These are phyloP conservation scores for Coreoperca whiteheadi DNA, from an alignment of 2,113 vertebrate genomes.

Conservation along the genomic window DNA sequence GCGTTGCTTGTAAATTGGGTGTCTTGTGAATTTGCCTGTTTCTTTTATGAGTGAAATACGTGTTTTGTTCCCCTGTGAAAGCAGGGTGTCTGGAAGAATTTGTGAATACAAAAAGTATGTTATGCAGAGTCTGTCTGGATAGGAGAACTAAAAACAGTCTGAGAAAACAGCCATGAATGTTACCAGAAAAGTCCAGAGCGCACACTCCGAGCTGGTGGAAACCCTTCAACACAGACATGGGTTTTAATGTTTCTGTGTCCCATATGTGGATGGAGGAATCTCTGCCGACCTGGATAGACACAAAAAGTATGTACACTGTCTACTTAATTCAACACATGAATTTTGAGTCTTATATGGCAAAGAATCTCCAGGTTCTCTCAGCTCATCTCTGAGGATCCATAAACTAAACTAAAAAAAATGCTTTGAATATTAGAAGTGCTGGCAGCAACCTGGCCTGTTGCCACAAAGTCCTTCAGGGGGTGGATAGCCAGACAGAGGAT, in stretches of 20 bases:
- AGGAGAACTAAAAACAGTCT: background rate
- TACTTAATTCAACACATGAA: background rate
- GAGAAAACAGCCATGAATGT: slow-evolving; percentile 19
- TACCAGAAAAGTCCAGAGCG: slow-evolving; percentile 98
- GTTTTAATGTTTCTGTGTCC: slow-evolving; percentile 95
- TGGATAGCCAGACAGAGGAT: slow-evolving; percentile 97
- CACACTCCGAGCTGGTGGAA: slow-evolving; percentile 96
- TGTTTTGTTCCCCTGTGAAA: slow-evolving; percentile 29
- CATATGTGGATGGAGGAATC: slow-evolving; percentile 96
- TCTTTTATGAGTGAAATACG: slow-evolving; percentile 33
- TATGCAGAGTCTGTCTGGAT: background rate
- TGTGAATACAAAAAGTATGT: slow-evolving; percentile 1
- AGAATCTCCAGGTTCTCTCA: background rate
- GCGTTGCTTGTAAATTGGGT: slow-evolving; percentile 46
- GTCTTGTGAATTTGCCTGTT: slow-evolving; percentile 24
- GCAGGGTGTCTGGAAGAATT: slow-evolving; percentile 24
- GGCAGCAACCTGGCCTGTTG: slow-evolving; percentile 94
- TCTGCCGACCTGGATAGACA: slow-evolving; percentile 90
- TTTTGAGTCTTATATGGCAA: background rate
- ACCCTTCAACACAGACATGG: slow-evolving; percentile 95
- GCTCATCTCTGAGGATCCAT: background rate
- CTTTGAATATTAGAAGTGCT: background rate
- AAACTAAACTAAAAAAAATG: background rate
- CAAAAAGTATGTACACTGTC: slow-evolving; percentile 6
- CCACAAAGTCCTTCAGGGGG: slow-evolving; percentile 96